phyloP scores from a whole-genome alignment of 2,888 invertebrate genomes.

The Nephrotoma flavescens region DNA sequence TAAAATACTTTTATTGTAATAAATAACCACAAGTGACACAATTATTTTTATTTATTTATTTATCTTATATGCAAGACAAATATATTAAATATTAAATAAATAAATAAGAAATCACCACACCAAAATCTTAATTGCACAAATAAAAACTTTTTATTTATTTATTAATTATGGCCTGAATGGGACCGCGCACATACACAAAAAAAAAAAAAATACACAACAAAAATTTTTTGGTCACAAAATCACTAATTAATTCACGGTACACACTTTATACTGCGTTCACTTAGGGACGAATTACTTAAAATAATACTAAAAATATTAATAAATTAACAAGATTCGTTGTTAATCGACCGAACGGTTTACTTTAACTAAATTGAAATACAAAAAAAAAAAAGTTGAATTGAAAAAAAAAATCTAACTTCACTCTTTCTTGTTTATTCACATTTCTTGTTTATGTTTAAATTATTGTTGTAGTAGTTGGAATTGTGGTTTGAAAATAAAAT shows the following conservation, averaged over 20 bases:
- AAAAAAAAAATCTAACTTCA: neutral
- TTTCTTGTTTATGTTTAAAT: neutral
- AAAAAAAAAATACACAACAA: neutral
- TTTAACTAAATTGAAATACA: neutral
- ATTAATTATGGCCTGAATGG: neutral
- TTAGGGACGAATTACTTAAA: neutral
- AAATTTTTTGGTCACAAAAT: neutral
- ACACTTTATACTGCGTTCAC: neutral
- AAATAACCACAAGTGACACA: neutral
- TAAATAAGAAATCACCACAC: neutral
- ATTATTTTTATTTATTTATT: neutral
- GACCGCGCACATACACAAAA: neutral
- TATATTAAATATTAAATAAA: neutral
- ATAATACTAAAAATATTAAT: neutral
- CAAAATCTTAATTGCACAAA: neutral
- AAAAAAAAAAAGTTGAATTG: neutral
- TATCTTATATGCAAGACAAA: neutral
- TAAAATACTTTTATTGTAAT: neutral
- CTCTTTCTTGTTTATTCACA: neutral
- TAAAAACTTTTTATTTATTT: neutral
- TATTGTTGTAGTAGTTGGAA: neutral
- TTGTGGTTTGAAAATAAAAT: neutral
- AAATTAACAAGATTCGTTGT: neutral
- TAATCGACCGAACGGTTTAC: neutral
- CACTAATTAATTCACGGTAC: neutral